These are phyloP conservation scores for Smithornis capensis DNA, from an alignment of 2,113 vertebrate genomes.

Conservation along the genomic window DNA sequence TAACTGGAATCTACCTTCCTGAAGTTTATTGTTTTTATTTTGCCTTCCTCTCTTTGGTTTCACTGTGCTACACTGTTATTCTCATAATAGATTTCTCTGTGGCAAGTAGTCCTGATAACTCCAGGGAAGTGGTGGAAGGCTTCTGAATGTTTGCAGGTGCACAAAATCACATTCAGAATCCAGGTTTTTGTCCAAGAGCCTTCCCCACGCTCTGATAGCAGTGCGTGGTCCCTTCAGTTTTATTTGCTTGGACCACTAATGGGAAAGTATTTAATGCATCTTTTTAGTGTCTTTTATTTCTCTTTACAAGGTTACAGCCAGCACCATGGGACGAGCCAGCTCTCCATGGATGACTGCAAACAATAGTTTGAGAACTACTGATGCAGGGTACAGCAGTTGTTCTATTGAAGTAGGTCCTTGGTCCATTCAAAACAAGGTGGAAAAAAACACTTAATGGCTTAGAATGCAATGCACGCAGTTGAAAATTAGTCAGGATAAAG, in stretches of 20 bases:
- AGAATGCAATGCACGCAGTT: constrained; percentile 6
- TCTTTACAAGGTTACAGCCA: constrained; percentile 36
- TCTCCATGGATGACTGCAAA: constrained; percentile 22
- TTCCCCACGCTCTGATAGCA: not conserved
- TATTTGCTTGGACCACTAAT: not conserved
- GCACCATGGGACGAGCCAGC: constrained; percentile 10
- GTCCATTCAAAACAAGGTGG: constrained; percentile 23
- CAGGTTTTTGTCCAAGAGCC: not conserved
- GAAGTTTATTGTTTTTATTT: constrained; percentile 6
- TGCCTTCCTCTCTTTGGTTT: not conserved
- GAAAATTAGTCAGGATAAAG: constrained; percentile 13
- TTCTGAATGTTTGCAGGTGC: not conserved
- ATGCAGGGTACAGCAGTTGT: constrained; percentile 8
- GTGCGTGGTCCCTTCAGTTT: not conserved
- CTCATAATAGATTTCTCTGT: not conserved
- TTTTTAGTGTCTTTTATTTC: constrained; percentile 37
- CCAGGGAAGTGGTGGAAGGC: not conserved
- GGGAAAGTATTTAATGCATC: constrained; percentile 29
- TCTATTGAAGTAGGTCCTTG: constrained; percentile 20
- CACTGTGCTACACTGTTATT: not conserved
- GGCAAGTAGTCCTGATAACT: not conserved
- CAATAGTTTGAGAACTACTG: constrained; percentile 27
- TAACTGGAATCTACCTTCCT: constrained; percentile 20
- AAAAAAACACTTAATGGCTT: not conserved
- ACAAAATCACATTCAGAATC: not conserved